These are phyloP conservation scores for Ophion costatus DNA, from an alignment of 2,888 invertebrate species.

Conservation along the genomic window DNA sequence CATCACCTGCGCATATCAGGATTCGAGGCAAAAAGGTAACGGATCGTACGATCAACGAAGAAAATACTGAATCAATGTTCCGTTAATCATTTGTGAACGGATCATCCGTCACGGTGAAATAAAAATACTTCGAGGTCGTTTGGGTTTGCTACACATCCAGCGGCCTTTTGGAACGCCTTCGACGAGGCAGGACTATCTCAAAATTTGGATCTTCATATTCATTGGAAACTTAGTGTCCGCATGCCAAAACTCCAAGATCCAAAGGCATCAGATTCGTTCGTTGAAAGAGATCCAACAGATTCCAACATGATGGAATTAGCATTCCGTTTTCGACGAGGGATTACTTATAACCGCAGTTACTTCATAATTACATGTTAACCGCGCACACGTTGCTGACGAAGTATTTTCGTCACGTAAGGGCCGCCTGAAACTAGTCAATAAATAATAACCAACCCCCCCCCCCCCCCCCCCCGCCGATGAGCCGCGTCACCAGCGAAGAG, in stretches of 20 bases:
- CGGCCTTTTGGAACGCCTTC: no score
- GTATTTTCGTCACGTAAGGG: constrained; percentile 37
- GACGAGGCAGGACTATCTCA: no score
- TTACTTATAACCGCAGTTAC: neutral
- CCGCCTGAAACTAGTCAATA: constrained; percentile 1
- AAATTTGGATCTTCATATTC: no score
- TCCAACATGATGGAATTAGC: neutral
- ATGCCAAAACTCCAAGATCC: neutral
- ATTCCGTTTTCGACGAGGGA: neutral
- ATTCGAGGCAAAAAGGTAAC: no score
- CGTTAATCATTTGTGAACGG: no score
- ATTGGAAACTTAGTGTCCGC: no score
- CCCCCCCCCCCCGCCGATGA: neutral
- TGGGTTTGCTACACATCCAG: no score
- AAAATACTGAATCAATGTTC: no score
- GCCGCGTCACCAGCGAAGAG: neutral
- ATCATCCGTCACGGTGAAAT: no score
- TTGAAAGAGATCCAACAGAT: neutral
- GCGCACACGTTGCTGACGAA: neutral
- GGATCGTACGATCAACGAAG: no score
- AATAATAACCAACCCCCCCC: constrained; percentile 7
- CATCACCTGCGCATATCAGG: no score
- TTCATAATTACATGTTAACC: neutral
- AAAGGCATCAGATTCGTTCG: neutral
- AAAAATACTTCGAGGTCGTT: no score